These are phyloP conservation scores for Montipora capricornis DNA, from an alignment of 64 coral and sea anemone species.

Conservation along the genomic window DNA sequence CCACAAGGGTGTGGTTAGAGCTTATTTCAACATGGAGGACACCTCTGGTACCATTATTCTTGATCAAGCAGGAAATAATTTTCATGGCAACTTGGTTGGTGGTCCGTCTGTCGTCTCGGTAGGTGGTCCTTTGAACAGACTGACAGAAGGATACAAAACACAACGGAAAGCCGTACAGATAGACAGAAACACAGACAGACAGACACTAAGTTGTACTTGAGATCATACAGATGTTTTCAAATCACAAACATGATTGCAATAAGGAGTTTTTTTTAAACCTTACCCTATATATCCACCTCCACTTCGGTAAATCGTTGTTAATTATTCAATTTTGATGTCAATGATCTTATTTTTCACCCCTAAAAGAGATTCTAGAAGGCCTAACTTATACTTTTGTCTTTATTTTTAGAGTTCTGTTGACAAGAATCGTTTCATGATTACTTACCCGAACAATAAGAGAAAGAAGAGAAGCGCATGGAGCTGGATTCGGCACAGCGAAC, in stretches of 20 bases:
- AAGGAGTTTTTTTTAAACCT: no score
- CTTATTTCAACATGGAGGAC: slow-evolving; percentile 91
- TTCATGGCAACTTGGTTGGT: slow-evolving; percentile 80
- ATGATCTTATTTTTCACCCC: no score
- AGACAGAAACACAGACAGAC: not conserved
- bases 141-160: not conserved
- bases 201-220: not conserved
- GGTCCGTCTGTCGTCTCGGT: slow-evolving; percentile 78
- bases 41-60: slow-evolving; percentile 35
- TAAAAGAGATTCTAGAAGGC: not conserved
- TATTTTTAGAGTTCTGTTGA: slow-evolving; percentile 87
- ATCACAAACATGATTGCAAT: no score
- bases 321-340: no score
- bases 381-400: not conserved
- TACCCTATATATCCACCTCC: no score
- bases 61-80: slow-evolving; percentile 69
- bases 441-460: slow-evolving; percentile 87
- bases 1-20: slow-evolving; percentile 84
- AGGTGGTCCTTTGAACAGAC: not conserved
- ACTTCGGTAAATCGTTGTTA: no score
- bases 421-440: slow-evolving; percentile 93
- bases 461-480: slow-evolving; percentile 48
- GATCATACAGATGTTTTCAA: not conserved
- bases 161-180: not conserved
- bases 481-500: slow-evolving; percentile 9